Conservation (phyloP, 2,113 vertebrate species). For the Isichthys henryi region DNA sequence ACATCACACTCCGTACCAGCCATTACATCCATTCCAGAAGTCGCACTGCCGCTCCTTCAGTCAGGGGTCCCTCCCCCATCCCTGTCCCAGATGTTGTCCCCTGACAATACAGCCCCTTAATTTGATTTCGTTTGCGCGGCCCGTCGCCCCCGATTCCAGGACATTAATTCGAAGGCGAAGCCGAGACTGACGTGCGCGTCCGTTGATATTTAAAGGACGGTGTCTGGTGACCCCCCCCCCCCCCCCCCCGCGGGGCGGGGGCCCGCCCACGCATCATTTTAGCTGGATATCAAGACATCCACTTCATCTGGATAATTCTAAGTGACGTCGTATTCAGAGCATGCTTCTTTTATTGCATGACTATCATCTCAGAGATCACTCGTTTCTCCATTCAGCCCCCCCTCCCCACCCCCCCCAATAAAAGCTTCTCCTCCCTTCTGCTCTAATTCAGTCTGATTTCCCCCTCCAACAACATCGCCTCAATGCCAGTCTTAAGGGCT, state of each 20-base stretch:
- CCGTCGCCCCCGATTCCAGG: background rate
- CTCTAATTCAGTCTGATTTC: slow-evolving; percentile 81
- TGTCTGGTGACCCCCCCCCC: too few species aligned
- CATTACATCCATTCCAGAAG: background rate
- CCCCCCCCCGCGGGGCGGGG: too few species aligned
- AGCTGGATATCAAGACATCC: slow-evolving; percentile 24
- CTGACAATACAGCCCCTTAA: background rate
- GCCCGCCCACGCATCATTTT: background rate
- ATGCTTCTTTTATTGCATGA: slow-evolving; percentile 69
- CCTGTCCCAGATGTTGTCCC: background rate
- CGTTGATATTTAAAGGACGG: too few species aligned
- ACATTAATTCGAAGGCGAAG: background rate
- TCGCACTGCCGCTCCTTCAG: background rate
- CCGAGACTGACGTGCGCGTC: background rate
- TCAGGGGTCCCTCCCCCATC: background rate
- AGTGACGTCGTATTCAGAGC: slow-evolving; percentile 37
- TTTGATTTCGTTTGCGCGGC: background rate
- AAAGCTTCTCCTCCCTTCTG: slow-evolving; percentile 63
- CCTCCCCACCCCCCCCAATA: slow-evolving; percentile 50
- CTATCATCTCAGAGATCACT: slow-evolving; percentile 71
- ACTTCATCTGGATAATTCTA: slow-evolving; percentile 24
- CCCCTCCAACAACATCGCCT: slow-evolving; percentile 81
- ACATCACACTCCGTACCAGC: background rate
- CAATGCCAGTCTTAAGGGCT: slow-evolving; percentile 68
- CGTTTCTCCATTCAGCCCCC: slow-evolving; percentile 59